phyloP scores from a whole-genome alignment of 2,113 vertebrate genomes.

The Malaclemys terrapin region DNA sequence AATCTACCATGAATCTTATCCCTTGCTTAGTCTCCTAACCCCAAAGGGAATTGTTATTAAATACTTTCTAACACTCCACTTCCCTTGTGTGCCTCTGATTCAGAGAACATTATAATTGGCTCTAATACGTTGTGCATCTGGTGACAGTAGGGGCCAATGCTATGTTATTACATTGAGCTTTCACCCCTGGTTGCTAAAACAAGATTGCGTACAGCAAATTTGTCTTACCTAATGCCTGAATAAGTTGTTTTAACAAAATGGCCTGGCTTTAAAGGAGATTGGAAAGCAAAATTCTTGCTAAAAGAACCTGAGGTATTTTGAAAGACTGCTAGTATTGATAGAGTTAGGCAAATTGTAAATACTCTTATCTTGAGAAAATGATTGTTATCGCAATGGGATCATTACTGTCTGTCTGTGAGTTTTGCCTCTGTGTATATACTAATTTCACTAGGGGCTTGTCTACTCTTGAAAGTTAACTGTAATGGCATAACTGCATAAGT shows the following conservation, averaged over 20 bases:
- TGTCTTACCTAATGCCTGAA: background rate
- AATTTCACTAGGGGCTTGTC: background rate
- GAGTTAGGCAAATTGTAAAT: accelerated
- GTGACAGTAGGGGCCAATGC: background rate
- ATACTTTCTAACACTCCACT: background rate
- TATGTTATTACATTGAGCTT: background rate
- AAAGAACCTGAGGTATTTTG: background rate
- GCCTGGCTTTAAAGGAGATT: background rate
- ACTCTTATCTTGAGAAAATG: background rate
- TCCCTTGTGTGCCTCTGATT: background rate
- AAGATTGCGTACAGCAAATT: background rate
- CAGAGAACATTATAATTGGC: background rate
- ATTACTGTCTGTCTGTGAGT: accelerated
- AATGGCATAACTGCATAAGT: background rate
- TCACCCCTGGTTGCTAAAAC: background rate
- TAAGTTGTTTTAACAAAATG: accelerated
- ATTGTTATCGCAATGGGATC: accelerated
- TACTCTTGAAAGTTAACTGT: accelerated
- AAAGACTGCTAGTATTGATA: background rate
- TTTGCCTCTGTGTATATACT: background rate
- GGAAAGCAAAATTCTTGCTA: background rate
- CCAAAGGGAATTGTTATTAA: background rate
- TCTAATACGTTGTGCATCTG: background rate
- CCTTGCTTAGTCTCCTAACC: background rate
- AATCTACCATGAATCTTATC: conserved; percentile 10